Conservation (phyloP, 2,797 vertebrate genomes). For the Gouania willdenowi region DNA sequence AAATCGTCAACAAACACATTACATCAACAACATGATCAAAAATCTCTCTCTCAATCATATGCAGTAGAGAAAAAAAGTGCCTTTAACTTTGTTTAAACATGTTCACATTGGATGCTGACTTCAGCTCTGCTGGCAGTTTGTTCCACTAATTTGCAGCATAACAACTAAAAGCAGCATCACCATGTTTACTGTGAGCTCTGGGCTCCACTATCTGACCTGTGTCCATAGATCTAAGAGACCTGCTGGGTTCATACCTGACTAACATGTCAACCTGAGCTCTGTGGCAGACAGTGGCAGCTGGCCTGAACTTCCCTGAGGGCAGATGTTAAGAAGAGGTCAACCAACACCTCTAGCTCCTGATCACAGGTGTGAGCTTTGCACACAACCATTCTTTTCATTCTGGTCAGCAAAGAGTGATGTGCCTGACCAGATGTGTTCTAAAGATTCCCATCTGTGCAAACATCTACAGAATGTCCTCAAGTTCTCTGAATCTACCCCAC, state of each 20-base stretch:
- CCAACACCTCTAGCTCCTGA: constrained; percentile 14
- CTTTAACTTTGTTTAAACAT: no score
- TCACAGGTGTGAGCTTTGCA: constrained; percentile 39
- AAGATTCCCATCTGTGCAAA: constrained; percentile 54
- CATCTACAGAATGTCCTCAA: constrained; percentile 16
- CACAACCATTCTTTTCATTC: constrained; percentile 30
- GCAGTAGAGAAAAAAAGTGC: no score
- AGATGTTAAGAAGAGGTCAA: constrained; percentile 9
- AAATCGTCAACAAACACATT: no score
- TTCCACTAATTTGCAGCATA: no score
- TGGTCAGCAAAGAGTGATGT: constrained; percentile 20
- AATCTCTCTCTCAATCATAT: no score
- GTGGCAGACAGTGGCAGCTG: constrained; percentile 12
- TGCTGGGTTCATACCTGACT: background rate
- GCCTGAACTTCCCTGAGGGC: constrained; percentile 22
- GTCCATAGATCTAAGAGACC: background rate
- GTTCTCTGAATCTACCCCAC: constrained; percentile 1
- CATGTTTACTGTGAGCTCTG: background rate
- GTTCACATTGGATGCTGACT: no score
- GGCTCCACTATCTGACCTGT: background rate
- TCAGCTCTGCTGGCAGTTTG: no score
- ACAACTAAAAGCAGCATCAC: background rate
- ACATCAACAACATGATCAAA: no score
- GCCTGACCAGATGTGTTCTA: constrained; percentile 24
- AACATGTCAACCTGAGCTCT: background rate